These are phyloP conservation scores for Xiphophorus hellerii DNA, from an alignment of 2,113 vertebrate genomes.

Conservation along the genomic window DNA sequence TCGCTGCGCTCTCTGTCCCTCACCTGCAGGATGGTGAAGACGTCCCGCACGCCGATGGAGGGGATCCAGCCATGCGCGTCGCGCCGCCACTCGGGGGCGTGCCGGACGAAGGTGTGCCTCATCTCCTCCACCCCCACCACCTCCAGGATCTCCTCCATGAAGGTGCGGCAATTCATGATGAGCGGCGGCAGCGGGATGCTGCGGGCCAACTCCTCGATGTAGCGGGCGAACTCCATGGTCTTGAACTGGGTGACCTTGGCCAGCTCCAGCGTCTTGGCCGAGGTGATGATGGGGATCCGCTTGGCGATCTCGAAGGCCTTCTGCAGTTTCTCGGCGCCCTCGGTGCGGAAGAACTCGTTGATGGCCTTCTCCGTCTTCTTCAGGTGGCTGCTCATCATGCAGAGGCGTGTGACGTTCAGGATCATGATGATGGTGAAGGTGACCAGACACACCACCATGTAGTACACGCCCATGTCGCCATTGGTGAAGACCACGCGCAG, in stretches of 20 bases:
- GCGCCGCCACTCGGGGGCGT: constrained; percentile 83
- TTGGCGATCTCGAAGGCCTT: constrained; percentile 99
- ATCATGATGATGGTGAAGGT: constrained; percentile 97
- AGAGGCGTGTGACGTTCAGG: constrained; percentile 94
- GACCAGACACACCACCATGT: constrained; percentile 97
- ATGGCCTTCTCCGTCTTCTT: constrained; percentile 99
- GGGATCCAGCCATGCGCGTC: constrained; percentile 54
- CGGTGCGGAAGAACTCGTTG: constrained; percentile 98
- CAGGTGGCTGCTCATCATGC: constrained; percentile 99
- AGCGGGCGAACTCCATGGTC: constrained; percentile 98
- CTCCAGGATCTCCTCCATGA: constrained; percentile 99
- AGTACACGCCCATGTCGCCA: constrained; percentile 97
- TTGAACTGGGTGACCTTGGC: constrained; percentile 99
- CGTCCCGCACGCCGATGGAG: constrained; percentile 74
- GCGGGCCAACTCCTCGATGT: constrained; percentile 96
- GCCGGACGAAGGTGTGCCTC: constrained; percentile 90
- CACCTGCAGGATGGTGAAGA: constrained; percentile 88
- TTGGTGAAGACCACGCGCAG: constrained; percentile 92
- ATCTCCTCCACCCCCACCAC: constrained; percentile 96
- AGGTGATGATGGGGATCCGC: constrained; percentile 98
- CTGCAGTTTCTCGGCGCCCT: constrained; percentile 98
- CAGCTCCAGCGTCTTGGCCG: constrained; percentile 96
- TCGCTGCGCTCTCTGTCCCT: constrained; percentile 84
- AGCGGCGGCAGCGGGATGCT: constrained; percentile 97
- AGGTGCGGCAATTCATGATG: constrained; percentile 99